A percentile compares a stretch with the other conserved stretches of the same genome.
phyloP scores from a whole-genome alignment of 2,888 invertebrate genomes.

The Dynastes hyllus region DNA sequence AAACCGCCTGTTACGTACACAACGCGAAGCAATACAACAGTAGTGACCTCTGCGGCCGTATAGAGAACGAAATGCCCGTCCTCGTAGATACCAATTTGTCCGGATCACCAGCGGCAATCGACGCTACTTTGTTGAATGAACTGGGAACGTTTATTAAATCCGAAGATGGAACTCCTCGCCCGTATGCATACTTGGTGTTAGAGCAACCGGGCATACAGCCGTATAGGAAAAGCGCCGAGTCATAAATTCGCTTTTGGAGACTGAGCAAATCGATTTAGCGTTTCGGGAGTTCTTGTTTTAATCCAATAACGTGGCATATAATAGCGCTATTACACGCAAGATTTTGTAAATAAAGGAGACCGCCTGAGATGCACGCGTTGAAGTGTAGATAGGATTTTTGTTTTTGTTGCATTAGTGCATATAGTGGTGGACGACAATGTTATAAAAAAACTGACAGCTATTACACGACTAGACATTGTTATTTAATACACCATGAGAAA shows the following conservation, averaged over 20 bases:
- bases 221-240: neutral
- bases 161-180: neutral
- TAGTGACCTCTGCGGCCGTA: neutral
- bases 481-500: no score
- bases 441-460: no score
- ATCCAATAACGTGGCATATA: slow-evolving; percentile 8
- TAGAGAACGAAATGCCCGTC: neutral
- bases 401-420: no score
- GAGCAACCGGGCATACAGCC: neutral
- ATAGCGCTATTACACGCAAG: slow-evolving; percentile 13
- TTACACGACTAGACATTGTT: no score
- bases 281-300: slow-evolving; percentile 5
- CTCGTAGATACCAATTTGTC: slow-evolving; percentile 1
- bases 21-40: neutral
- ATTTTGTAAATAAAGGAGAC: slow-evolving; percentile 9
- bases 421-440: no score
- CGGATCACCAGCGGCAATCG: slow-evolving; percentile 8
- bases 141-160: slow-evolving; percentile 3
- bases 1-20: neutral
- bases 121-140: neutral
- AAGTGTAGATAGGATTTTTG: no score
- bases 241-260: slow-evolving; percentile 11
- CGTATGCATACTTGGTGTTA: neutral
- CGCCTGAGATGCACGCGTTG: neutral
- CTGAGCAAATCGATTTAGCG: neutral